These are phyloP conservation scores for Dryobota labecula DNA, from an alignment of 2,888 invertebrate species.

Conservation along the genomic window DNA sequence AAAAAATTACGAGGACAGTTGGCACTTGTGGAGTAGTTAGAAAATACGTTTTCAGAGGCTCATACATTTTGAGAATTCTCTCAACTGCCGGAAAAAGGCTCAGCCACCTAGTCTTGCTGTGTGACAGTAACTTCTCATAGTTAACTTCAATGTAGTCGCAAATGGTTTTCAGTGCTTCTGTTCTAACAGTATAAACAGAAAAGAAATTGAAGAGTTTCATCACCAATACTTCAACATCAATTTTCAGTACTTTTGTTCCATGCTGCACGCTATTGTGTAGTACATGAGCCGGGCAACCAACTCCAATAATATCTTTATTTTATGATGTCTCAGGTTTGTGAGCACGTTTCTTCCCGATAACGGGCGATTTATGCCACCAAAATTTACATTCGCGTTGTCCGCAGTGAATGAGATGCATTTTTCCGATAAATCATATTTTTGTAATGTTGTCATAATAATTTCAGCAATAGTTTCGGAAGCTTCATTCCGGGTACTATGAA, in stretches of 20 bases:
- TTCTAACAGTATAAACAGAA: constrained; percentile 45
- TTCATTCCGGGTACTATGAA: too few relatives aligned
- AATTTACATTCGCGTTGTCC: constrained; percentile 68
- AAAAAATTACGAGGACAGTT: constrained; percentile 29
- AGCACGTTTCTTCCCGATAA: constrained; percentile 54
- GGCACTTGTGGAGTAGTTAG: constrained; percentile 31
- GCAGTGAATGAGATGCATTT: too few relatives aligned
- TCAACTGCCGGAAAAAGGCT: constrained; percentile 25
- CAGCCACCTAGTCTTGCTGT: constrained; percentile 51
- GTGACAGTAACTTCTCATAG: constrained; percentile 42
- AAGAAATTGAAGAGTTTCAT: constrained; percentile 48
- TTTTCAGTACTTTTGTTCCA: constrained; percentile 49
- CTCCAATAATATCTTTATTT: constrained; percentile 51
- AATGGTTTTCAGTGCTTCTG: constrained; percentile 44
- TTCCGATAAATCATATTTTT: constrained; percentile 43
- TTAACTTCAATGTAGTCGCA: constrained; percentile 44
- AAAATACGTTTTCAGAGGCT: constrained; percentile 30
- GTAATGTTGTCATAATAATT: constrained; percentile 48
- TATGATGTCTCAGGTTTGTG: constrained; percentile 28
- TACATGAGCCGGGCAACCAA: constrained; percentile 62
- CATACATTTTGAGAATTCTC: background rate
- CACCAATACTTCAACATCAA: constrained; percentile 35
- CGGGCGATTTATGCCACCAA: constrained; percentile 60
- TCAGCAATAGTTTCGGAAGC: constrained; percentile 40
- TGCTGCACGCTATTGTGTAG: constrained; percentile 56